Conservation (phyloP, 2,888 invertebrate species). For the Drosophila fulvimacula region DNA sequence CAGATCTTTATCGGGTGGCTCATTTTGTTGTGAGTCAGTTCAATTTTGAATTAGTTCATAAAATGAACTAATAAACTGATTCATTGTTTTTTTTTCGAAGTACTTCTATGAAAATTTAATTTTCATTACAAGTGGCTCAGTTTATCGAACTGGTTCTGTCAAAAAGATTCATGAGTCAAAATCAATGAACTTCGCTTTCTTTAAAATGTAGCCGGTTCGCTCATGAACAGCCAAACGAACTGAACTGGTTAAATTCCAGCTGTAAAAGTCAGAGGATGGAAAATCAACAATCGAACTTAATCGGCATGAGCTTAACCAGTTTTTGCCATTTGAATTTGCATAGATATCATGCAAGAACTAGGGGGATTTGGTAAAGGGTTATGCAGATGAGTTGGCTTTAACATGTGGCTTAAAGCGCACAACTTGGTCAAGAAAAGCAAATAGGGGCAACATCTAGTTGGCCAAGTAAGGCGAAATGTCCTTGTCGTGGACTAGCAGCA, state of each 20-base stretch:
- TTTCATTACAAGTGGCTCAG: too few species aligned
- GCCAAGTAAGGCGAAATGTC: not conserved
- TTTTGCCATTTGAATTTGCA: not conserved
- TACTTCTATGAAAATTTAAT: too few species aligned
- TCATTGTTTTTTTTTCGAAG: not conserved
- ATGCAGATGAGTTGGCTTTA: conserved; percentile 3
- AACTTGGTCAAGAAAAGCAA: not conserved
- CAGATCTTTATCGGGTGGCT: too few species aligned
- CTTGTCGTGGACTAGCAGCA: not conserved
- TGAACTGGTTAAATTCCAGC: not conserved
- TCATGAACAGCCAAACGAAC: not conserved
- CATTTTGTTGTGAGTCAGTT: not conserved
- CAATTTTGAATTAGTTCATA: not conserved
- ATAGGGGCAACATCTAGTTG: conserved; percentile 1
- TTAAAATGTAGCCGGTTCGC: not conserved
- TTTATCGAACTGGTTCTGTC: too few species aligned
- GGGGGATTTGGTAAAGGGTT: not conserved
- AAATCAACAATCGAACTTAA: not conserved
- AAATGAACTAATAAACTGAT: not conserved
- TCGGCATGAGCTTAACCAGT: not conserved
- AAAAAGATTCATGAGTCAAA: too few species aligned
- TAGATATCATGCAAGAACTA: not conserved
- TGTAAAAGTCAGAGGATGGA: not conserved
- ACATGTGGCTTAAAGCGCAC: conserved; percentile 1
- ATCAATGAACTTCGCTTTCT: not conserved